Percentiles rank a stretch among this genome's conserved stretches.
Evolutionary conservation across 2,888 invertebrate species (phyloP).

Genomic region (Dinocampus coccinellae): DNA sequence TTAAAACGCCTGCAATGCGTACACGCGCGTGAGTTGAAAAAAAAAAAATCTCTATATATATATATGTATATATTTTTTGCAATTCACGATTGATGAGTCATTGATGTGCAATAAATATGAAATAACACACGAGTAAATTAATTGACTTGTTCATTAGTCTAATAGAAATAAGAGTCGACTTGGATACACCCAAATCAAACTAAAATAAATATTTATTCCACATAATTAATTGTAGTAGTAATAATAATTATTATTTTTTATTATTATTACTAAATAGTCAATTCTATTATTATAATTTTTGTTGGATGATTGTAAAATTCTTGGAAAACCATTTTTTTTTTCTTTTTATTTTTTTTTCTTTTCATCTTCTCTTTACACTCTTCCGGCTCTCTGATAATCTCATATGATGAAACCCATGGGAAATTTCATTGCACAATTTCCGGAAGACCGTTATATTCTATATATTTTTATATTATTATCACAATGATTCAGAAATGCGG

Average conservation of each 20-base stretch:
- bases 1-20: not conserved
- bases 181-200: too few relatives aligned
- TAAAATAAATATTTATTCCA: too few relatives aligned
- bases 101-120: conserved; percentile 30
- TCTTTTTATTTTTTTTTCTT: not conserved
- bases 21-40: not conserved
- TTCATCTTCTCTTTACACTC: not conserved
- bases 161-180: not conserved
- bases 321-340: too few relatives aligned
- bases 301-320: too few relatives aligned
- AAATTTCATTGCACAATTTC: conserved; percentile 50
- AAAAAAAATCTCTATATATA: too few relatives aligned
- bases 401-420: conserved; percentile 33
- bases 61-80: too few relatives aligned
- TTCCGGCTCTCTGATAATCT: not conserved
- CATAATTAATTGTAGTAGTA: too few relatives aligned
- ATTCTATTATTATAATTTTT: too few relatives aligned
- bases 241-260: too few relatives aligned
- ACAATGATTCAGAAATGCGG: conserved; percentile 27
- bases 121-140: conserved; percentile 11
- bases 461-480: conserved; percentile 29
- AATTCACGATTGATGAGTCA: conserved; percentile 25
- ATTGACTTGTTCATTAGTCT: conserved; percentile 43
- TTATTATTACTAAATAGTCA: too few relatives aligned
- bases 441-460: conserved; percentile 41